Evolutionary conservation across 2,888 invertebrate genomes (phyloP), one percentile per base, ranked within the genome.

Genomic region (Loripinus fragilis): DNA sequence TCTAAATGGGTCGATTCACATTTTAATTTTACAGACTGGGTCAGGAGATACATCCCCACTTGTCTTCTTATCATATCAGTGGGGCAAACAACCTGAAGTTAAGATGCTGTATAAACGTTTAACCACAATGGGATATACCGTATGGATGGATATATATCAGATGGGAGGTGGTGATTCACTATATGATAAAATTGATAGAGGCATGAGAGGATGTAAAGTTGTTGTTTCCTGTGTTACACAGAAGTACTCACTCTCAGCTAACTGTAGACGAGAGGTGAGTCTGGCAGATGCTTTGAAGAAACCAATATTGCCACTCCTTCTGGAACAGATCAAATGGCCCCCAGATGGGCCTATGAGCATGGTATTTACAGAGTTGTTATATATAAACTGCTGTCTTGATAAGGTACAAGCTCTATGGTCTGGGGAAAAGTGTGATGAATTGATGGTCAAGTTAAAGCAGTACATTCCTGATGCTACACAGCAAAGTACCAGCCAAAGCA

Each of bases 161-260:
- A 93, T 93, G 93, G 93, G 92, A 10, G 92, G 92, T 5, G 93
- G 93, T 7, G 92, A 93, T 78, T 91, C 92, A 0, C 88, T 93
- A 35, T 93, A 89, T 81, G 92, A 93, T 76, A 92, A 92, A 80
- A 92, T 93, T 60, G 93, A 93, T 81, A 76, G 84, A 20, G 93
- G 93, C 3, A 75, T 91, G 38, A 75, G 91, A 28, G 87, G 89
- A 17, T 90, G 90, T 75, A 87, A 86, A 71, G 89, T 91, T 33
- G 86, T 93, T 7, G 50, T 93, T 25, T 86, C 90, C 15, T 92
- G 92, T 79, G 86, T 93, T 23, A 93, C 93, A 30, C 85, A 87
- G 7, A 93, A 92, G 80, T 93, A 93, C 78, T 78, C 91, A 15
- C 30, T 90, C 30, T 92, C 93, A 8, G 90, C 92, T 25, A 93